Evolutionary conservation across 2,797 vertebrate species (phyloP).

Genomic region (Megaceryle alcyon): DNA sequence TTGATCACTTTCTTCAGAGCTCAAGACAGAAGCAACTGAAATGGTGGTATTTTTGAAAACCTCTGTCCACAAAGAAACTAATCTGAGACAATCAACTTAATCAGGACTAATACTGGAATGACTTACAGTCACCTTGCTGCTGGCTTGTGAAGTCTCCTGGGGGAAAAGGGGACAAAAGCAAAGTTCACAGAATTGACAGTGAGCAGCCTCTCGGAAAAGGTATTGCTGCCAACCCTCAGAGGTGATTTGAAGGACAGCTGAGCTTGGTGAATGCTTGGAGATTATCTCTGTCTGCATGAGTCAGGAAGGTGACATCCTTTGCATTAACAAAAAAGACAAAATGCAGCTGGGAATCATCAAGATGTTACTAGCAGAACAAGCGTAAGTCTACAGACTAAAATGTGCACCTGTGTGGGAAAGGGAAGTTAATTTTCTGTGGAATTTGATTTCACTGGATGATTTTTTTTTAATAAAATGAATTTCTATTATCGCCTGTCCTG

Average conservation of each 20-base stretch:
- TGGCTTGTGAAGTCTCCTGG: background rate
- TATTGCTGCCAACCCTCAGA: background rate
- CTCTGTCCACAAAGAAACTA: background rate
- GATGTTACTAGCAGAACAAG: background rate
- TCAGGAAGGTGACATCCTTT: background rate
- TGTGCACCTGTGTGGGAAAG: background rate
- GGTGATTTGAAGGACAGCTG: background rate
- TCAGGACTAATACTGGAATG: background rate
- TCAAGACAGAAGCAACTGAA: background rate
- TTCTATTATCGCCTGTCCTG: background rate
- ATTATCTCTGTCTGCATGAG: background rate
- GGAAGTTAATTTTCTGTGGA: background rate
- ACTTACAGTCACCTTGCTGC: background rate
- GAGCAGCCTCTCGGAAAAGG: background rate
- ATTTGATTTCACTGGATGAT: background rate
- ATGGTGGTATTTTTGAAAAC: background rate
- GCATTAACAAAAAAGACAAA: background rate
- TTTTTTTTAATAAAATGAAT: accelerated
- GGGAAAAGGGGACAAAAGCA: background rate
- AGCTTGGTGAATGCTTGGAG: background rate
- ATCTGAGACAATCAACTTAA: background rate
- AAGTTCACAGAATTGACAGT: background rate
- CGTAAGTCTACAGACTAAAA: background rate
- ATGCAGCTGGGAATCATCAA: background rate
- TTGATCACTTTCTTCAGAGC: background rate